Evolutionary conservation across 2,113 vertebrate species (phyloP), one percentile per base, ranked within the genome.

Genomic region (Psophia crepitans): DNA sequence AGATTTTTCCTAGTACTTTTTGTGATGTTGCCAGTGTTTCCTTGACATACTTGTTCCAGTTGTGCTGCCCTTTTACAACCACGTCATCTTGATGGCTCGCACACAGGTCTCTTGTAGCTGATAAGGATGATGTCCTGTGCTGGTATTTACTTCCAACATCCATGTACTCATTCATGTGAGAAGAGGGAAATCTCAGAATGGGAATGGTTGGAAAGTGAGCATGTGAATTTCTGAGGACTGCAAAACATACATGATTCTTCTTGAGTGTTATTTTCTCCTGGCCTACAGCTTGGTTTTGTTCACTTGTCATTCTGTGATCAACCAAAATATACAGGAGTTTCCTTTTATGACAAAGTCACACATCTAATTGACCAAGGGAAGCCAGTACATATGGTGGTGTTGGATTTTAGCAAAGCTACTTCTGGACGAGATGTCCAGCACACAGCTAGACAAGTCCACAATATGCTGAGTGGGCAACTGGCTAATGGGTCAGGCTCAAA

Each of bases 251-350:
- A 3, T 41, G 18, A 44, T 57, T 84, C 14, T 56, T 49, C 49
- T 37, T 28, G 14, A 82, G 37, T n/a, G 15, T 35, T 64, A 18
- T 64, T 43, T 76, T 48, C 57, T 56, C 5, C 23, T 57, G 43
- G 65, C 37, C 32, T 64, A 33, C 14, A 60, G 17, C n/a, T 60
- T 48, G 61, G 30, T 41, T 80, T 54, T 3, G 1, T 68, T 86
- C 21, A 18, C n/a, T 44, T 1, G 1, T 22, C 63, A 32, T 48
- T 54, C n/a, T 27, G 30, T 9, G 1, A 20, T 26, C 2, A 2
- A 33, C 27, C 37, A 23, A 80, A 66, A 53, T n/a, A 33, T 13
- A 18, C 24, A 51, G 37, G 14, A 43, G 24, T 76, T 64, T 33
- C 43, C 43, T 57, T 68, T 37, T 75, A 58, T 44, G 32, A 66